Base-by-base conservation (phyloP, 2,888 invertebrate genomes). In the Calameuta filiformis region DNA sequence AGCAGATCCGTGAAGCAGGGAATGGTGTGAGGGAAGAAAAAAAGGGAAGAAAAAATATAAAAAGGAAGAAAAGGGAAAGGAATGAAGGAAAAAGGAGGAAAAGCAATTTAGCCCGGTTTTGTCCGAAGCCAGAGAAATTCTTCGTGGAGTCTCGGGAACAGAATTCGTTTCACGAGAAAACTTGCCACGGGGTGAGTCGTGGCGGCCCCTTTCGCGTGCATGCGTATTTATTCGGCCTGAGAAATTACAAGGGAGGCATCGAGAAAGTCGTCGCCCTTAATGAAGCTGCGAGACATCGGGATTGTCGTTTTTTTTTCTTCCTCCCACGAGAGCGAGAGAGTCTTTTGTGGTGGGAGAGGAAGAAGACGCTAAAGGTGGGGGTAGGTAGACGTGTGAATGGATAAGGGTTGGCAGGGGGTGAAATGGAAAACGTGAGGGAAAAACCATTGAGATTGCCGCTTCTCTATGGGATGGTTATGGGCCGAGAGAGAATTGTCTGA, bases 171-270 rank as follows among this genome's bases (percentile, higher is more conserved):
- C 56, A 23, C 56, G 56, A 6, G 56, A 56, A 56, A 31, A 31
- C 71, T 31, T 33, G 71, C 71, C 71, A 71, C 12, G 71, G 33
- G 71, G 71, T 56, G 56, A 23, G 23, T 23, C n/a, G 12, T 3
- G 30, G 30, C 71, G 69, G 75, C 77, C 77, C 77, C 75, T 77
- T 77, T 74, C 56, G 71, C 75, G 40, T 77, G 75, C 77, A 69
- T 77, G 74, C 75, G 75, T 77, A 77, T 77, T 77, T 77, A 77
- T 77, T 75, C 75, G 68, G 56, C 69, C 74, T 71, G 69, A 77
- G 69, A 75, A 73, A 77, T 77, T 77, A 71, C 71, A 31, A 33
- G 33, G 71, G 71, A 71, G 71, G 12, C 31, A 31, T 33, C 71
- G 71, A 71, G 71, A 3, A 33, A 56, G 56, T 56, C 71, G 71